These are phyloP conservation scores for Carlito syrichta DNA, from an alignment of 2,113 vertebrate genomes.

Conservation along the genomic window DNA sequence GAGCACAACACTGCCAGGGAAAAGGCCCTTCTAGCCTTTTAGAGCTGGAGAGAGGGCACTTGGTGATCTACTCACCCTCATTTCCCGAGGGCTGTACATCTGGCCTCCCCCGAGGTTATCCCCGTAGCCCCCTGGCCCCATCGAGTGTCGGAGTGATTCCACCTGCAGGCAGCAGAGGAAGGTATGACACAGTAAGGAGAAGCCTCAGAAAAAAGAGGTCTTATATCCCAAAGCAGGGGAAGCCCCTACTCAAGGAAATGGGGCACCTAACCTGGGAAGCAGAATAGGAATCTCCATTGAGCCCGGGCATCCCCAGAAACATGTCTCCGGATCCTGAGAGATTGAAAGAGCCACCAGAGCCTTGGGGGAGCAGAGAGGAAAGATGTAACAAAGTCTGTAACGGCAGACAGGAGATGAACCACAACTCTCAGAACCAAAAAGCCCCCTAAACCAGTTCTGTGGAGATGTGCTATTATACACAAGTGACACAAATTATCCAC, in stretches of 20 bases:
- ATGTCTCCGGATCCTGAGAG: slow-evolving; percentile 92
- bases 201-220: neutral
- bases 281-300: slow-evolving; percentile 91
- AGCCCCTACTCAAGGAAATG: neutral
- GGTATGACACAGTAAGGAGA: neutral
- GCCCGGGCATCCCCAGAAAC: slow-evolving; percentile 91
- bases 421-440: neutral
- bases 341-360: slow-evolving; percentile 91
- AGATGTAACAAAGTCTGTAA: neutral
- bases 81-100: slow-evolving; percentile 85
- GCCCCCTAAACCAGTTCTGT: neutral
- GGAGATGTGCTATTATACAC: fast-evolving
- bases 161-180: slow-evolving; percentile 64
- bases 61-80: slow-evolving; percentile 76
- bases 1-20: too few relatives aligned
- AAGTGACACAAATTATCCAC: neutral
- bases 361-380: slow-evolving; percentile 72
- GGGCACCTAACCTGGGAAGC: slow-evolving; percentile 86
- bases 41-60: neutral
- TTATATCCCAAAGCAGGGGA: neutral
- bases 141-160: slow-evolving; percentile 81
- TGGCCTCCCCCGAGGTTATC: slow-evolving; percentile 81
- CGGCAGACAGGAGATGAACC: neutral
- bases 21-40: neutral
- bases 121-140: slow-evolving; percentile 81